Evolutionary conservation across 2,797 vertebrate species (phyloP), one percentile per base, ranked within the genome.

Genomic region (Rhinophrynus dorsalis): DNA sequence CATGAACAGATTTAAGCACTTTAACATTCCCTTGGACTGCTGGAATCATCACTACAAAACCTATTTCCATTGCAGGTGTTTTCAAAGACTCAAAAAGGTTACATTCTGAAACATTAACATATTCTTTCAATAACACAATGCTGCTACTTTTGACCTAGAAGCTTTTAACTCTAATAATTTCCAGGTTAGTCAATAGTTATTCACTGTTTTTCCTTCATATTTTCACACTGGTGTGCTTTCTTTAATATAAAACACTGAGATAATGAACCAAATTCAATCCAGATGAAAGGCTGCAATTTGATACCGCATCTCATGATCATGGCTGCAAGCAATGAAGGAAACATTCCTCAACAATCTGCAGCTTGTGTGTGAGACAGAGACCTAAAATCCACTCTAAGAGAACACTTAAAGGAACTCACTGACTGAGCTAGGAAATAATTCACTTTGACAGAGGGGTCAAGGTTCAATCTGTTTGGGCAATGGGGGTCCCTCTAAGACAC

Each of bases 91-190:
- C 47, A 23, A 21, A 32, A 74, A 81, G 58, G 68, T 15, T 85
- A 68, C 55, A 65, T 74, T 76, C 77, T 79, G 75, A 84, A 85
- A 80, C 48, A 70, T 84, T 83, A 86, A 81, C 74, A 50, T 87
- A 80, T 87, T 86, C 83, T 86, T 88, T 47, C 83, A 82, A 87
- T 80, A 84, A 85, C 68, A 76, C 56, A 83, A 81, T 84, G 79
- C 75, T 83, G 66, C 79, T 76, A 71, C 76, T 77, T 84, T 77
- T 83, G 77, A 84, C 80, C 80, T 37, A 30, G 74, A 76, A 82
- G 78, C 82, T 86, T 86, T 87, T 82, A 82, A 79, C 76, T 78
- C 80, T 81, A 86, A 86, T 86, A 75, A 77, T 84, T 88, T 88
- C 80, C 84, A 84, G 77, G 75, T 79, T 84, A 83, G 69, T 81